Evolutionary conservation across 2,888 invertebrate species (phyloP), one percentile per base, ranked within the genome.

Genomic region (Rotaria sp.): DNA sequence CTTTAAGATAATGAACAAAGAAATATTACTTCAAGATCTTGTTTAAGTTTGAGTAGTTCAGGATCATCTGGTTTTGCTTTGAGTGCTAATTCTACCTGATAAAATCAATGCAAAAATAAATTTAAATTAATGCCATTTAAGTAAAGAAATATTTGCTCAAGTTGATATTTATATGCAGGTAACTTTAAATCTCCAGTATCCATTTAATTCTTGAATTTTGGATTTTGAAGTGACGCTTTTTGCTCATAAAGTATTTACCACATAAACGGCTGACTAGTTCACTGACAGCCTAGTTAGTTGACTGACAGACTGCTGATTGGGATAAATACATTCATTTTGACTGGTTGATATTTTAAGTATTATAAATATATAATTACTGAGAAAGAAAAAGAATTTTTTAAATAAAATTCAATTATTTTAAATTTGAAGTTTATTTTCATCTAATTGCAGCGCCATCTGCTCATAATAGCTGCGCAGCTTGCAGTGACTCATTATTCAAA

Each of bases 31-130:
- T 95, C 94, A 89, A 98, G 93, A 93, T 98, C 98, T 88, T 94
- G 93, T 92, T 96, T 96, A 86, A 98, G 92, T 92, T 97, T 97
- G 88, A 95, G 92, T 85, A 99, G 93, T 92, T 99, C 98, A 90
- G 95, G 95, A 93, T 97, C 98, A 87, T 94, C 93, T 26, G 96
- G 94, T 91, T 97, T 96, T 87, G 95, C 95, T 38, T 96, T 94
- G 85, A 99, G 92, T 2, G 98, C 97, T 88, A 97, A 97, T 92
- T 98, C 98, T 87, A 98, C 96, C 95, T 96, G 24, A 75, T n/a
- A 30, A 35, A 8, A 59, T 30, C 8, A 75, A 41, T 2, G 13
- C 3, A 2, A 24, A 10, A 18, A 41, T 21, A 7, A 10, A 7
- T 7, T 21, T 3, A 7, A 38, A 74, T 4, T 38, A 30, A 8